These are phyloP conservation scores for Iselma pallidipennis DNA, from an alignment of 2,888 invertebrate genomes.

Conservation along the genomic window DNA sequence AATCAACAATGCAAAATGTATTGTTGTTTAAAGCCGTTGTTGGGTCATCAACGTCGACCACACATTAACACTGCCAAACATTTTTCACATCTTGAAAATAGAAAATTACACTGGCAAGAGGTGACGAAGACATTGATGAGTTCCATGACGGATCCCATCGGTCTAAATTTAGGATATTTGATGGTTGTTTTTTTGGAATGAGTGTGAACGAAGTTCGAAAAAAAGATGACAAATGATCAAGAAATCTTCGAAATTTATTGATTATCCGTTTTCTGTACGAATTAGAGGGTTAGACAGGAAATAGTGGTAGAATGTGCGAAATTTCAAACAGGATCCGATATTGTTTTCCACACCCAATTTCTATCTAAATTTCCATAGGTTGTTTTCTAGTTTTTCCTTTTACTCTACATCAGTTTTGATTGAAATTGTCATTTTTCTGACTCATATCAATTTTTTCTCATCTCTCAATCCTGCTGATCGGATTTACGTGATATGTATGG, in stretches of 20 bases:
- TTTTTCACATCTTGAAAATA: conserved; percentile 41
- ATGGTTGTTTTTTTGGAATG: no score
- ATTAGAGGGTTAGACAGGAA: conserved; percentile 14
- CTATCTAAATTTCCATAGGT: conserved; percentile 47
- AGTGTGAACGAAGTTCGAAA: no score
- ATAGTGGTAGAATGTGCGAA: conserved; percentile 37
- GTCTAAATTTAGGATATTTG: neutral
- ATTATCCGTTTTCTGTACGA: conserved; percentile 1
- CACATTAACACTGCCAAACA: conserved; percentile 45
- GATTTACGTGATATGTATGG: neutral
- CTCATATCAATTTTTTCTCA: neutral
- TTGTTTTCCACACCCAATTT: conserved; percentile 48
- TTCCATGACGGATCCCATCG: conserved; percentile 27
- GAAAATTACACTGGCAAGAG: conserved; percentile 39
- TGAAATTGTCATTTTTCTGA: neutral
- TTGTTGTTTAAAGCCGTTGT: conserved; percentile 44
- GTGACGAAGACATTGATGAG: conserved; percentile 46
- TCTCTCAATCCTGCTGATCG: neutral
- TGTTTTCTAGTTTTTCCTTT: neutral
- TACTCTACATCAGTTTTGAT: neutral
- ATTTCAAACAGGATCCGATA: conserved; percentile 40
- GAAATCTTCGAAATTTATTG: neutral
- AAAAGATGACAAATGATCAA: neutral
- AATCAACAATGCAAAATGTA: conserved; percentile 38
- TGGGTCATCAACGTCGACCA: conserved; percentile 51